phyloP scores from a whole-genome alignment of 1,140 invertebrate genomes.

The Phenacoccus solenopsis region DNA sequence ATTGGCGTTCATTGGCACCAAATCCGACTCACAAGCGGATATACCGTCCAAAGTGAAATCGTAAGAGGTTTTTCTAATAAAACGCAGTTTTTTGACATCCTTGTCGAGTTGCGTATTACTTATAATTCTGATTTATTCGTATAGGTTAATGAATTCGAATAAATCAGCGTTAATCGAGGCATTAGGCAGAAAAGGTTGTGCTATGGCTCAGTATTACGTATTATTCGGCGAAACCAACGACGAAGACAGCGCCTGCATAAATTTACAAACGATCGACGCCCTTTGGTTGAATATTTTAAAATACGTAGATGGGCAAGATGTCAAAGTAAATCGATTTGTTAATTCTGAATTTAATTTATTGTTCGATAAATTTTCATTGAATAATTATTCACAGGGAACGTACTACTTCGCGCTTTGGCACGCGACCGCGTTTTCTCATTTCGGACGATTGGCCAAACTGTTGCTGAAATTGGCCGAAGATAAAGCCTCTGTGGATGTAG shows the following conservation, averaged over 20 bases:
- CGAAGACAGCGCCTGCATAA: conserved; percentile 14
- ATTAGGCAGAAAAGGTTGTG: conserved; percentile 57
- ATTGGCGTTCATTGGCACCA: conserved; percentile 63
- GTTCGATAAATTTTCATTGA: neutral
- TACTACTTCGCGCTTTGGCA: conserved; percentile 60
- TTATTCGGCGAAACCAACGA: conserved; percentile 28
- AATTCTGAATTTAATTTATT: too few species aligned
- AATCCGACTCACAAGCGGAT: conserved; percentile 60
- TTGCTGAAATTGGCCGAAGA: conserved; percentile 66
- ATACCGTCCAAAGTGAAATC: conserved; percentile 25
- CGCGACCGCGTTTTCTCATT: conserved; percentile 57
- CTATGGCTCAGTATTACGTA: conserved; percentile 49
- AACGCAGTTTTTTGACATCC: neutral
- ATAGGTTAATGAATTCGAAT: conserved; percentile 12
- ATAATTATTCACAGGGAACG: conserved; percentile 23
- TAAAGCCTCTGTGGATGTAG: conserved; percentile 54
- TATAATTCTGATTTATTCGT: conserved; percentile 11
- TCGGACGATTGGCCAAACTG: conserved; percentile 65
- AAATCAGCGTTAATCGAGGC: conserved; percentile 50
- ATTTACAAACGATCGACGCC: conserved; percentile 43
- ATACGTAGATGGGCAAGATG: conserved; percentile 62
- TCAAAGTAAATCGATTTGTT: conserved; percentile 44
- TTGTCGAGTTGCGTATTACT: conserved; percentile 3
- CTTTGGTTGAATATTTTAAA: conserved; percentile 58
- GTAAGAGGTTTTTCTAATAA: neutral